Evolutionary conservation across 92 coral and sea anemone genomes (phyloP).

Genomic region (Paramuricea clavata): DNA sequence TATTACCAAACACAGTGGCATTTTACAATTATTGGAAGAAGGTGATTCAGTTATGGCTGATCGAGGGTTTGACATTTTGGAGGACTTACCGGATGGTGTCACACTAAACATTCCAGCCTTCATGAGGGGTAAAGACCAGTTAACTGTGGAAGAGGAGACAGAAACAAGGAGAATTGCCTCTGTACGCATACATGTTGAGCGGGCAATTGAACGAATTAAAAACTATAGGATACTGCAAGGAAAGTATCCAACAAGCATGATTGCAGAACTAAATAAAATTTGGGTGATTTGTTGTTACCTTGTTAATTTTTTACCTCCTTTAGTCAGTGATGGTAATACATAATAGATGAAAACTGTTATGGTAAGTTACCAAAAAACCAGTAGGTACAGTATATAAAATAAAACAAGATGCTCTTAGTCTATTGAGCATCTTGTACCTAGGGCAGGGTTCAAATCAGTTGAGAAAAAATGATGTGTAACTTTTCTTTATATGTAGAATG

Average conservation of each 20-base stretch:
- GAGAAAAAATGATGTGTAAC: too few species aligned
- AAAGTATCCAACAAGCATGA: conserved; percentile 19
- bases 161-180: conserved; percentile 33
- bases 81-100: background rate
- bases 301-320: too few species aligned
- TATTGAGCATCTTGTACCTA: too few species aligned
- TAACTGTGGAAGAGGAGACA: conserved; percentile 2
- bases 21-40: conserved; percentile 12
- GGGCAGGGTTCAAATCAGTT: too few species aligned
- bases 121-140: background rate
- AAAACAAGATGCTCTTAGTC: too few species aligned
- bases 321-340: too few species aligned
- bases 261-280: conserved; percentile 33
- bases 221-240: conserved; percentile 32
- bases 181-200: conserved; percentile 24
- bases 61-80: background rate
- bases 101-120: conserved; percentile 1
- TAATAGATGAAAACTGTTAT: too few species aligned
- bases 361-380: too few species aligned
- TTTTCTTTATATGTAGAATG: too few species aligned
- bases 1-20: conserved; percentile 10
- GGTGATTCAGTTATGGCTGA: conserved; percentile 27
- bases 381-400: too few species aligned
- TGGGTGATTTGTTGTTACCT: conserved; percentile 49
- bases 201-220: too few species aligned